Percentiles rank a stretch among this genome's conserved stretches.
These are phyloP conservation scores for Opisthocomus hoazin DNA, from an alignment of 2,113 vertebrate genomes.

Conservation along the genomic window DNA sequence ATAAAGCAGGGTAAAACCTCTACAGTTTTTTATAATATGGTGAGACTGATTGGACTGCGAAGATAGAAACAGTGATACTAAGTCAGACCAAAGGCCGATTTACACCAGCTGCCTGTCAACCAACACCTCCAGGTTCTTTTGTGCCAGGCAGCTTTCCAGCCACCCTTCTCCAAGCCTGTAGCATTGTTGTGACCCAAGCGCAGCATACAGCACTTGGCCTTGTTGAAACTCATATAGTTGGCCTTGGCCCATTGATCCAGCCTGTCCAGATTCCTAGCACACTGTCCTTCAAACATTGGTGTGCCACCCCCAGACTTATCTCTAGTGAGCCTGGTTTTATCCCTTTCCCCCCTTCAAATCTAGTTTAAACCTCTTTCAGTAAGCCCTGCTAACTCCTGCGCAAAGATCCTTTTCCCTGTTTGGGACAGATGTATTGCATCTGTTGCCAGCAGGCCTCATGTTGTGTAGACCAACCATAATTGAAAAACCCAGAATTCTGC, in stretches of 20 bases:
- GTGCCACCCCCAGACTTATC: not conserved
- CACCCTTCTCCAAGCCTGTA: not conserved
- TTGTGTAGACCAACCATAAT: not conserved
- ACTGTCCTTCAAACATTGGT: rapidly evolving
- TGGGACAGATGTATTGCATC: not conserved
- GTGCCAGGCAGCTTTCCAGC: not conserved
- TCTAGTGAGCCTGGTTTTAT: not conserved
- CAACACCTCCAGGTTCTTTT: not conserved
- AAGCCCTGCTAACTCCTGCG: not conserved
- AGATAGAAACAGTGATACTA: not conserved
- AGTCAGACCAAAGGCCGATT: not conserved
- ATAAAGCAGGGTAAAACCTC: not conserved
- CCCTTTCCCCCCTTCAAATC: not conserved
- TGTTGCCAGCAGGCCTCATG: not conserved
- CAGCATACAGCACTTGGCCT: not conserved
- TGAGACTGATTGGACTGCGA: not conserved
- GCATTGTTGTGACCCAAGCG: not conserved
- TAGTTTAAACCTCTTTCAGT: not conserved
- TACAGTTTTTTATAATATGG: not conserved
- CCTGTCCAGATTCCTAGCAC: not conserved
- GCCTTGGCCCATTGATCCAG: not conserved
- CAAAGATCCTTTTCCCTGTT: not conserved
- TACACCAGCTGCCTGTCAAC: not conserved
- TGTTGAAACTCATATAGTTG: not conserved
- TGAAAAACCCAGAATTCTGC: not conserved